These are phyloP conservation scores for Diacarnus erythraeanus DNA, from an alignment of 37 sponge, comb jelly and placozoan genomes.

Conservation along the genomic window DNA sequence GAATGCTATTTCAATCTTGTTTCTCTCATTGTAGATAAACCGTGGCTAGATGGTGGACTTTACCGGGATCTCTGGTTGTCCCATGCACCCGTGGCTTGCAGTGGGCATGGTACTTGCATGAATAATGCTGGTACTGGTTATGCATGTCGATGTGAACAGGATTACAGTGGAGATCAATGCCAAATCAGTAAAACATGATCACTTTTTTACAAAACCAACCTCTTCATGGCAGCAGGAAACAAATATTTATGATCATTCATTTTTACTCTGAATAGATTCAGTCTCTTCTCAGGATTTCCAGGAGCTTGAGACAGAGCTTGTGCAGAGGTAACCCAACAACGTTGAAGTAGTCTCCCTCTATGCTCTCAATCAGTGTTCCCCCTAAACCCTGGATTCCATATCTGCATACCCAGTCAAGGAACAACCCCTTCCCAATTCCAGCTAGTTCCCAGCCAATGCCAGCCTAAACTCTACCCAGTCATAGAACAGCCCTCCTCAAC, in stretches of 20 bases:
- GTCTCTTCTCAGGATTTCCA: constrained; percentile 20
- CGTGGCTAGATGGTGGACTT: constrained; percentile 72
- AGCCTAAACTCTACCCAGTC: no score
- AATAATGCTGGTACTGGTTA: neutral
- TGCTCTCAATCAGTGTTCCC: constrained; percentile 73
- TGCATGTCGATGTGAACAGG: constrained; percentile 22
- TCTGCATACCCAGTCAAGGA: constrained; percentile 13
- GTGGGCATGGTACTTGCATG: constrained; percentile 31
- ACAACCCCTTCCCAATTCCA: no score
- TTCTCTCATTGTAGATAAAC: constrained; percentile 51
- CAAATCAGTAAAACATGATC: neutral
- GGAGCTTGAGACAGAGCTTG: constrained; percentile 60
- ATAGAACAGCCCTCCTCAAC: no score
- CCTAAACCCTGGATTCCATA: constrained; percentile 93
- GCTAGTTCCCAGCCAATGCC: no score
- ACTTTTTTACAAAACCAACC: neutral
- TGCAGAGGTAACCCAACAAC: constrained; percentile 93
- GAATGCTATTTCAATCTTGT: no score
- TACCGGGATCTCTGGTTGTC: constrained; percentile 46
- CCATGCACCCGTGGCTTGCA: constrained; percentile 27
- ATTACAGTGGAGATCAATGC: constrained; percentile 1
- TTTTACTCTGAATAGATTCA: neutral
- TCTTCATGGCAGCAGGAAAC: neutral
- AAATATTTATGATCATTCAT: neutral
- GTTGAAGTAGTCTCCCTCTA: constrained; percentile 89